Evolutionary conservation across 2,797 vertebrate species (phyloP).

Genomic region (Aeoliscus strigatus): DNA sequence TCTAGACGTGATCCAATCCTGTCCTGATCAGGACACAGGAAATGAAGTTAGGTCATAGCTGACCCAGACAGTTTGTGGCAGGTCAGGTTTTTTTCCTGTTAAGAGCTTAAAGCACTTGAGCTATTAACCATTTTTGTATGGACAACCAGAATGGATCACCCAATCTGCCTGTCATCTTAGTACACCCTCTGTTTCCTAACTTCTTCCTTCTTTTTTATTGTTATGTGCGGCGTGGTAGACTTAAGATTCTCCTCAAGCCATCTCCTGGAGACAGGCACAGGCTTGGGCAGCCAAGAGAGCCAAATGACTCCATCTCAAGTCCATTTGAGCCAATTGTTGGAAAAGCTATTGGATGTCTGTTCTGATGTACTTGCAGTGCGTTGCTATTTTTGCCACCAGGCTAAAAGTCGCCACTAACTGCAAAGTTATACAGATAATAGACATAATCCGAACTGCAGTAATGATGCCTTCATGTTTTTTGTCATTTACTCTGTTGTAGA

Average conservation of each 20-base stretch:
- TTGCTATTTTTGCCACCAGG: slow-evolving; percentile 18
- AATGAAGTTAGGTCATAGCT: slow-evolving; percentile 51
- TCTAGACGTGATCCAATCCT: slow-evolving; percentile 45
- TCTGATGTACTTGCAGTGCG: slow-evolving; percentile 20
- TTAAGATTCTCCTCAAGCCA: slow-evolving; percentile 31
- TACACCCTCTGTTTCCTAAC: slow-evolving; percentile 27
- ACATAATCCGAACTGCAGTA: background rate
- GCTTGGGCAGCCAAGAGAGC: slow-evolving; percentile 38
- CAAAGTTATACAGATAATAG: background rate
- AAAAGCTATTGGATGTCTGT: slow-evolving; percentile 37
- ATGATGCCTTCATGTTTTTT: too few species aligned
- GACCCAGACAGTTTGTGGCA: slow-evolving; percentile 45
- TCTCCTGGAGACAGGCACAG: slow-evolving; percentile 44
- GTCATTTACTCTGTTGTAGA: too few species aligned
- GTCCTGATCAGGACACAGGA: slow-evolving; percentile 47
- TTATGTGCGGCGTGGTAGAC: slow-evolving; percentile 26
- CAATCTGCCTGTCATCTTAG: slow-evolving; percentile 44
- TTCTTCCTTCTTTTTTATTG: slow-evolving; percentile 37
- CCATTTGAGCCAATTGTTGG: slow-evolving; percentile 47
- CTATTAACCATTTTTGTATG: slow-evolving; percentile 65
- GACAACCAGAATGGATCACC: slow-evolving; percentile 48
- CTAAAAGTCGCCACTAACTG: slow-evolving; percentile 18
- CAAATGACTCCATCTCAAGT: slow-evolving; percentile 55
- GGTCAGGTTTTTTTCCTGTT: slow-evolving; percentile 45
- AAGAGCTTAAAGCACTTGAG: slow-evolving; percentile 59